A percentile compares a stretch with the other conserved stretches of the same genome.
These are phyloP conservation scores for Hirtodrosophila alboralis DNA, from an alignment of 2,888 invertebrate genomes.

Conservation along the genomic window DNA sequence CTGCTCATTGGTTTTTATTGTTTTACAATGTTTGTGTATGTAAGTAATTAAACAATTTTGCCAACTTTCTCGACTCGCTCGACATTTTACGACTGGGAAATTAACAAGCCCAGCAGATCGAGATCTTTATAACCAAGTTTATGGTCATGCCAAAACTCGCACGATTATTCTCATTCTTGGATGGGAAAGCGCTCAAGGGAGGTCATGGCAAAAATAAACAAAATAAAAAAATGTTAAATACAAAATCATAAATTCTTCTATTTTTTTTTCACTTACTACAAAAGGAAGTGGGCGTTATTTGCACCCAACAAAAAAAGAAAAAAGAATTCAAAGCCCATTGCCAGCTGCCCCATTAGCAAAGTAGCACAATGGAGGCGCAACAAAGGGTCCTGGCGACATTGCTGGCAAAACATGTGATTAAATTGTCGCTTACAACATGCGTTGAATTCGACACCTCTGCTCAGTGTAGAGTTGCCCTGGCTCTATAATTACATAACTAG, in stretches of 20 bases:
- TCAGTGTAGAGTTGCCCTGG: slow-evolving; percentile 13
- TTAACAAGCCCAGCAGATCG: slow-evolving; percentile 48
- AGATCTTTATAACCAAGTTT: slow-evolving; percentile 35
- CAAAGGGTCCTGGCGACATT: slow-evolving; percentile 43
- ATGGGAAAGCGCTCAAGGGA: slow-evolving; percentile 26
- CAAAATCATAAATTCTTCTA: slow-evolving; percentile 24
- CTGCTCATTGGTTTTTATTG: slow-evolving; percentile 53
- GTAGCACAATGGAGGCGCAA: slow-evolving; percentile 37
- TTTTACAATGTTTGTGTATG: slow-evolving; percentile 68
- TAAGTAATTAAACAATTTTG: slow-evolving; percentile 66
- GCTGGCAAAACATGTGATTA: slow-evolving; percentile 72
- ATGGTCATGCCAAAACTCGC: slow-evolving; percentile 56
- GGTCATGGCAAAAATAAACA: slow-evolving; percentile 32
- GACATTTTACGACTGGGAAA: slow-evolving; percentile 51
- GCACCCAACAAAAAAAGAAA: slow-evolving; percentile 45
- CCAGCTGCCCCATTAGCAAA: slow-evolving; percentile 63
- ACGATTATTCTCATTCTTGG: slow-evolving; percentile 33
- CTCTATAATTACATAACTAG: slow-evolving; percentile 57
- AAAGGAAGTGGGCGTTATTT: slow-evolving; percentile 73
- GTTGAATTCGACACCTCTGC: slow-evolving; percentile 73
- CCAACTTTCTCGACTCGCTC: slow-evolving; percentile 57
- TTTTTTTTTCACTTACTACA: slow-evolving; percentile 18
- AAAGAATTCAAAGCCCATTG: slow-evolving; percentile 34
- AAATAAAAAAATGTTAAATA: too few species aligned
- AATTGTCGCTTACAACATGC: slow-evolving; percentile 66